Percentiles rank a stretch among this genome's conserved stretches.
phyloP scores from a whole-genome alignment of 2,797 vertebrate species.

The Myotis vivesi region DNA sequence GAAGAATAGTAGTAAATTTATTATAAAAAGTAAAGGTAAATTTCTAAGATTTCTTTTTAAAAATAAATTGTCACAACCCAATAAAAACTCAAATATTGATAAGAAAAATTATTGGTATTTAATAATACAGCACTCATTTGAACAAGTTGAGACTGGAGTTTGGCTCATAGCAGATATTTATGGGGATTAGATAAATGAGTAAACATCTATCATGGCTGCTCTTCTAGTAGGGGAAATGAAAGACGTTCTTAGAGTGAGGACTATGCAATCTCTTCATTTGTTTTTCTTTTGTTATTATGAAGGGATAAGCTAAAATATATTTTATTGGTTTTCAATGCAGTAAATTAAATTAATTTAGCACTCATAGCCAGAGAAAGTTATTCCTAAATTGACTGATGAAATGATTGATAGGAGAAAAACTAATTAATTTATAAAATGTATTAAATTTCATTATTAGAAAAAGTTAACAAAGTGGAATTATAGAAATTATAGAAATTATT shows the following conservation, averaged over 20 bases:
- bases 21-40: background rate
- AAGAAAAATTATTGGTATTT: background rate
- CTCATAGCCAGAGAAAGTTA: background rate
- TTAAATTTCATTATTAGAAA: background rate
- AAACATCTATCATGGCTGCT: background rate
- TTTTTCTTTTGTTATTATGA: background rate
- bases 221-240: background rate
- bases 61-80: background rate
- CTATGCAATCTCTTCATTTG: rapidly evolving
- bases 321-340: background rate
- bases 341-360: background rate
- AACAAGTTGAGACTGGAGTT: conserved; percentile 59
- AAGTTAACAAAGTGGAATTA: background rate
- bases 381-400: background rate
- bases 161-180: conserved; percentile 39
- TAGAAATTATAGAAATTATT: background rate
- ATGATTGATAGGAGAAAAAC: background rate
- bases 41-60: background rate
- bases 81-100: background rate
- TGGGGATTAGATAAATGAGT: conserved; percentile 51
- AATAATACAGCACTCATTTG: background rate
- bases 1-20: background rate
- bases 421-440: background rate
- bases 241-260: background rate
- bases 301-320: background rate